Evolutionary conservation across 92 coral and sea anemone species (phyloP).

Genomic region (Parazoanthus darwini): DNA sequence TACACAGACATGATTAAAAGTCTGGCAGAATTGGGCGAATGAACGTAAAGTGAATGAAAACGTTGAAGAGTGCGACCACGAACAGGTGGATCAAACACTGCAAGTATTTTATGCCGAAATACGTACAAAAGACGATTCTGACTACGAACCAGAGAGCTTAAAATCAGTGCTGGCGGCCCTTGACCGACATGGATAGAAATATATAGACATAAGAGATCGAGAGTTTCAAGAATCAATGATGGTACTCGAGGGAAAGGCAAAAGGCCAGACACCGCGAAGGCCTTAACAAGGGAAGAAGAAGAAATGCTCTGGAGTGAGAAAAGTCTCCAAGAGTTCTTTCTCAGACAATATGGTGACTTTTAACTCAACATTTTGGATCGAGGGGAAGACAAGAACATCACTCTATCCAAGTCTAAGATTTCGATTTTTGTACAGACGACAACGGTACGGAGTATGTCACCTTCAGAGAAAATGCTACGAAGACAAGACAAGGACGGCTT

Average conservation of each 20-base stretch:
- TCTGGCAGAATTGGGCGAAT: no score
- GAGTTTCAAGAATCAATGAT: constrained; percentile 37
- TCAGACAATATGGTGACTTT: constrained; percentile 4
- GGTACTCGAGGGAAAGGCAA: constrained; percentile 29
- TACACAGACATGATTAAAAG: no score
- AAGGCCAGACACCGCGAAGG: constrained; percentile 29
- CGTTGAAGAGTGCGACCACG: not conserved
- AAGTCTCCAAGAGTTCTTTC: constrained; percentile 27
- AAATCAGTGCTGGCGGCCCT: not conserved
- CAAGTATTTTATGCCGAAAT: not conserved
- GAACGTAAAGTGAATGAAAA: not conserved
- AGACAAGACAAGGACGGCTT: constrained; percentile 1
- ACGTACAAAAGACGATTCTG: not conserved
- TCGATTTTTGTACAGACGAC: not conserved
- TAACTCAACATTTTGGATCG: not conserved
- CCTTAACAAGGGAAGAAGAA: constrained; percentile 29
- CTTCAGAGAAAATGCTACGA: not conserved
- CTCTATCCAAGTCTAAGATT: not conserved
- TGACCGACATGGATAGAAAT: no score
- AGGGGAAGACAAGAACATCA: not conserved
- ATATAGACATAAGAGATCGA: constrained; percentile 3
- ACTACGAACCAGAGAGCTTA: not conserved
- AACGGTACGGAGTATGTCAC: not conserved
- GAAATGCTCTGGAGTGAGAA: constrained; percentile 29
- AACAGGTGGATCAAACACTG: not conserved